Percentiles rank a stretch among this genome's conserved stretches.
These are phyloP conservation scores for Xylota sylvarum DNA, from an alignment of 2,888 invertebrate species.

Conservation along the genomic window DNA sequence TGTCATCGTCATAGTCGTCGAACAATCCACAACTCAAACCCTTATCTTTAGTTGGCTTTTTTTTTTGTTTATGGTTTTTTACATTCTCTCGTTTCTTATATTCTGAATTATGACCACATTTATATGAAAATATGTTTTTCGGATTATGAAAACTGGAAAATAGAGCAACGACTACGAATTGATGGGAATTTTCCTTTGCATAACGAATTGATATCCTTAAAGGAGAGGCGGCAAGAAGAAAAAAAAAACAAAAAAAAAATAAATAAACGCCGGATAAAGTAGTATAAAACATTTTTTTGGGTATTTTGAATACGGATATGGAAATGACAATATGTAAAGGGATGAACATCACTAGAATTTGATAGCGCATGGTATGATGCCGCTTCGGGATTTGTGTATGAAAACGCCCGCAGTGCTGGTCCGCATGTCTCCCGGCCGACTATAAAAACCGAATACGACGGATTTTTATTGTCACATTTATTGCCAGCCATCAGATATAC, in stretches of 20 bases:
- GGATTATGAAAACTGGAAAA: constrained; percentile 71
- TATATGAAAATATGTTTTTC: constrained; percentile 66
- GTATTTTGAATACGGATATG: constrained; percentile 69
- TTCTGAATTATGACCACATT: constrained; percentile 66
- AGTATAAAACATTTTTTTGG: constrained; percentile 58
- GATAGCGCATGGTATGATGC: constrained; percentile 33
- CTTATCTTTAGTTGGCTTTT: constrained; percentile 38
- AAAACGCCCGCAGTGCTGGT: constrained; percentile 57
- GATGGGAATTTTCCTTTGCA: constrained; percentile 63
- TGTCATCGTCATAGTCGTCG: constrained; percentile 39
- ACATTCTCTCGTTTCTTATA: constrained; percentile 60
- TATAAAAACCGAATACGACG: constrained; percentile 67
- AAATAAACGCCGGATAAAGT: constrained; percentile 29
- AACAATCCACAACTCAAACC: constrained; percentile 40
- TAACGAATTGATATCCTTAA: constrained; percentile 66
- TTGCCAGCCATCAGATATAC: constrained; percentile 61
- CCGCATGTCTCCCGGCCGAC: constrained; percentile 60
- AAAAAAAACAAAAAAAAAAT: constrained; percentile 3
- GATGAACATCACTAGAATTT: constrained; percentile 63
- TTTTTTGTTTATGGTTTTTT: constrained; percentile 11
- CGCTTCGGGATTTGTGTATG: constrained; percentile 38
- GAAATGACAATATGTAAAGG: constrained; percentile 62
- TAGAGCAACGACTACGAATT: constrained; percentile 58
- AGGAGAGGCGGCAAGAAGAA: constrained; percentile 27
- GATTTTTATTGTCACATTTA: constrained; percentile 71